phyloP scores from a whole-genome alignment of 2,888 invertebrate genomes.

The Sinelater perroti region DNA sequence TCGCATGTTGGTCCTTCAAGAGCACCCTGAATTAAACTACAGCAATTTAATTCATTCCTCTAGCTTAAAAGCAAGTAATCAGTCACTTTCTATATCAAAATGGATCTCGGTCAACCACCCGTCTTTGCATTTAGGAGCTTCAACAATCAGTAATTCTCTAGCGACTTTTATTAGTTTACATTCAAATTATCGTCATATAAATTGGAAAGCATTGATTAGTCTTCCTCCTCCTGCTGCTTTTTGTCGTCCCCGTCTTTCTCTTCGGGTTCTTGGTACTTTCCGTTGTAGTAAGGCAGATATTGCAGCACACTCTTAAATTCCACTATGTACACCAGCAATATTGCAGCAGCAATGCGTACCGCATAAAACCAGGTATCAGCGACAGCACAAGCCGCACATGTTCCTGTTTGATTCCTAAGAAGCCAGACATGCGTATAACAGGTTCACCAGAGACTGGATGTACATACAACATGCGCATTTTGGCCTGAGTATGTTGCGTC shows the following conservation, averaged over 20 bases:
- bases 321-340: conserved; percentile 39
- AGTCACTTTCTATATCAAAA: conserved; percentile 1
- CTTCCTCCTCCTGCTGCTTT: background rate
- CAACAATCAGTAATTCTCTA: background rate
- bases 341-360: conserved; percentile 34
- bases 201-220: background rate
- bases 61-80: no score
- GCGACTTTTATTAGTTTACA: conserved; percentile 1
- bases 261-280: conserved; percentile 38
- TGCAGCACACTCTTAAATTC: conserved; percentile 46
- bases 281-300: conserved; percentile 46
- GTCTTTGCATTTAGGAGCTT: background rate
- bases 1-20: conserved; percentile 20
- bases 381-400: conserved; percentile 34
- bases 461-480: no score
- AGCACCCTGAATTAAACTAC: conserved; percentile 4
- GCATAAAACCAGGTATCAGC: conserved; percentile 39
- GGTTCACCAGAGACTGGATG: no score
- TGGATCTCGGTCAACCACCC: no score
- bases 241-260: conserved; percentile 11
- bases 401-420: no score
- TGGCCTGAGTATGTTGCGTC: no score
- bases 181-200: no score
- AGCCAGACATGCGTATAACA: no score
- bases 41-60: no score